phyloP scores from a whole-genome alignment of 2,797 vertebrate genomes.

The Urosaurus nigricauda region DNA sequence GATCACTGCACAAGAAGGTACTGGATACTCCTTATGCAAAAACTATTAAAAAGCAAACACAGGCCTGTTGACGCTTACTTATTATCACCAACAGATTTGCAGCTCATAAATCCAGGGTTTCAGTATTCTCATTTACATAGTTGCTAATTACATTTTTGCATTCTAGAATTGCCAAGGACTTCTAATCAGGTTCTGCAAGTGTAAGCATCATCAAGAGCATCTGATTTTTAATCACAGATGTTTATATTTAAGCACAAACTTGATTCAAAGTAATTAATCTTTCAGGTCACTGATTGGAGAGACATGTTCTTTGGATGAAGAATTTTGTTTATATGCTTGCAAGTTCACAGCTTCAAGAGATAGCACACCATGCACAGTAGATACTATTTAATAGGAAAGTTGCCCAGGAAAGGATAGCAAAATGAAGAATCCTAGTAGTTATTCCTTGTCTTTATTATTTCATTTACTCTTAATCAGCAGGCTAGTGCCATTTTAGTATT shows the following conservation, averaged over 20 bases:
- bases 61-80: no score
- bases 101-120: neutral
- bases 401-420: neutral
- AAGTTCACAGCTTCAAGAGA: conserved; percentile 13
- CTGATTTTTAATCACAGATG: neutral
- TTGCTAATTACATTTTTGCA: no score
- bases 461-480: neutral
- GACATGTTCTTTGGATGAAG: neutral
- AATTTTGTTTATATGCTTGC: conserved; percentile 14
- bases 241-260: conserved; percentile 3
- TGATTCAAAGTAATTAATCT: conserved; percentile 10
- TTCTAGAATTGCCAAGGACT: neutral
- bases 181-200: neutral
- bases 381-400: neutral
- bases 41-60: no score
- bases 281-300: neutral
- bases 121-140: neutral
- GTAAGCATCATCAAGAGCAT: conserved; percentile 21
- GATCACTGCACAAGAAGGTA: no score
- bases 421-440: neutral
- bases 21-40: no score
- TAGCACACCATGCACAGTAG: neutral
- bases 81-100: no score
- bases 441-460: neutral
- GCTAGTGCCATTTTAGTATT: conserved; percentile 16